These are phyloP conservation scores for Busseola fusca DNA, from an alignment of 2,888 invertebrate genomes.

Conservation along the genomic window DNA sequence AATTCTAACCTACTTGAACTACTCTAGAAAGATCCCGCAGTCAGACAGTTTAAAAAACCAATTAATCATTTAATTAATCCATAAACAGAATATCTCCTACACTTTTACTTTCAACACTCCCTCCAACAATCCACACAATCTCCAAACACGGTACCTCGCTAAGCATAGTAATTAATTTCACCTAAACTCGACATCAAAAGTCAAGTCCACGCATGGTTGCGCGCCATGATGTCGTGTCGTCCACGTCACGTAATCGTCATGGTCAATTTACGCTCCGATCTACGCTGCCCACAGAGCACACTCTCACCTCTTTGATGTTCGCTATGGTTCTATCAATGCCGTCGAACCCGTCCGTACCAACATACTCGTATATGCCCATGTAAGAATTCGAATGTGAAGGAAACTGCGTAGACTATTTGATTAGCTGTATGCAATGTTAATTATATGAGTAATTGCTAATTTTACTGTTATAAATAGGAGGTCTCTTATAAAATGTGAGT, in stretches of 20 bases:
- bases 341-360: background rate
- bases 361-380: slow-evolving; percentile 9
- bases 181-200: slow-evolving; percentile 16
- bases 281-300: slow-evolving; percentile 37
- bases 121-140: too few species aligned
- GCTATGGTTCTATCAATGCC: slow-evolving; percentile 43
- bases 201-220: slow-evolving; percentile 50
- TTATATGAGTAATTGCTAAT: slow-evolving; percentile 28
- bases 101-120: slow-evolving; percentile 2
- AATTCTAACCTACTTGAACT: background rate
- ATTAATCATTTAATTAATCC: background rate
- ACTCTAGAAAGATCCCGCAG: background rate
- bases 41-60: background rate
- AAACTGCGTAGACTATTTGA: slow-evolving; percentile 6
- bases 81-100: background rate
- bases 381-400: background rate
- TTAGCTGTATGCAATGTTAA: slow-evolving; percentile 6
- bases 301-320: slow-evolving; percentile 64
- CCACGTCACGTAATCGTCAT: slow-evolving; percentile 52
- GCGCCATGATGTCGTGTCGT: slow-evolving; percentile 24
- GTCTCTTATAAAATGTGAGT: background rate
- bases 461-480: background rate
- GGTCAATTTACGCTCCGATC: slow-evolving; percentile 54
- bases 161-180: slow-evolving; percentile 10
- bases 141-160: too few species aligned